phyloP scores from a whole-genome alignment of 2,888 invertebrate species.

The Eudasyphora cyanicolor region DNA sequence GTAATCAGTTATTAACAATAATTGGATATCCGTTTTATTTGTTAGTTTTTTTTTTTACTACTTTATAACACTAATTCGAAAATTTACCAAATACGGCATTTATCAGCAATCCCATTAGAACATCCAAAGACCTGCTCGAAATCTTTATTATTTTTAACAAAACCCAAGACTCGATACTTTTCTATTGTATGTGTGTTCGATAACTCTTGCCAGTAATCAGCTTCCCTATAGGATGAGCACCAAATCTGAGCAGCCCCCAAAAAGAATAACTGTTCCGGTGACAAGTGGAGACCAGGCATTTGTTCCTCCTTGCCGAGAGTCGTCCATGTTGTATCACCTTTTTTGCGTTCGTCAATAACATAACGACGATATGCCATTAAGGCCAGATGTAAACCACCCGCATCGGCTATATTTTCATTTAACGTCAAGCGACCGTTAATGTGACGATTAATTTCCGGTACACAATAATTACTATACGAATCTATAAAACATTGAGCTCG shows the following conservation, averaged over 20 bases:
- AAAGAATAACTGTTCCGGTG: conserved; percentile 76
- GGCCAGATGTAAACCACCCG: conserved; percentile 73
- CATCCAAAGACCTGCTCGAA: conserved; percentile 74
- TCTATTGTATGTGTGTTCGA: conserved; percentile 73
- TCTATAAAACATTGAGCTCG: conserved; percentile 73
- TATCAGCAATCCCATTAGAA: conserved; percentile 70
- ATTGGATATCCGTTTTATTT: too few relatives aligned
- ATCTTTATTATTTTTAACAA: conserved; percentile 74
- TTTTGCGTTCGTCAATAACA: conserved; percentile 40
- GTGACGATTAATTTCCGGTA: conserved; percentile 75
- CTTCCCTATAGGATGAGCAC: conserved; percentile 74
- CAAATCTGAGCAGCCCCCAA: conserved; percentile 76
- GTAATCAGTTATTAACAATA: too few relatives aligned
- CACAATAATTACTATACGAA: conserved; percentile 71
- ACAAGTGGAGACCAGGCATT: conserved; percentile 75
- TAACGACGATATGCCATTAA: conserved; percentile 68
- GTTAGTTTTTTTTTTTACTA: too few relatives aligned
- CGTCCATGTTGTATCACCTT: background rate
- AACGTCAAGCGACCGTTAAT: conserved; percentile 73
- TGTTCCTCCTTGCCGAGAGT: conserved; percentile 67
- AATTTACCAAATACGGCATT: conserved; percentile 75
- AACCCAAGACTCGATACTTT: conserved; percentile 75
- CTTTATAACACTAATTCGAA: too few relatives aligned
- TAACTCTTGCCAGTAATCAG: conserved; percentile 75
- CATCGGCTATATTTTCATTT: conserved; percentile 77